Evolutionary conservation across 2,797 vertebrate genomes (phyloP).

Genomic region (Valencia hispanica): DNA sequence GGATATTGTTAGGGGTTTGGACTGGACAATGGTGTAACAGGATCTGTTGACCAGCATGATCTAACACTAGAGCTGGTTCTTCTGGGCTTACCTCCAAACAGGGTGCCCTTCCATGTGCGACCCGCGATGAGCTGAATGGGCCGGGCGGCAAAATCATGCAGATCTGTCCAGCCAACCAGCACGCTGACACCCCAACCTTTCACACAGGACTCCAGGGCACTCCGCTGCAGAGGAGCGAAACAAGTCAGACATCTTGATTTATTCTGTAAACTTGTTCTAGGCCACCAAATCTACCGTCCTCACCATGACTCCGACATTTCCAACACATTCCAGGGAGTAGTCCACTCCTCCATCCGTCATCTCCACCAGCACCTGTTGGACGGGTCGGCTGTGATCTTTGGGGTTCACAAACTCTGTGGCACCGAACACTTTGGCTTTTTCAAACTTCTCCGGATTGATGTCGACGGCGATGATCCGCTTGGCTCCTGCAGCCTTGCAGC

Average conservation of each 20-base stretch:
- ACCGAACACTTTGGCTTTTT: conserved; percentile 89
- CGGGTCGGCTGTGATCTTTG: conserved; percentile 86
- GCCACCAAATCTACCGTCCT: conserved; percentile 14
- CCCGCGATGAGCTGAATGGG: conserved; percentile 90
- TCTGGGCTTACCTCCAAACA: conserved; percentile 87
- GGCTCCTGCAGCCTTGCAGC: conserved; percentile 91
- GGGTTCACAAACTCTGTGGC: conserved; percentile 92
- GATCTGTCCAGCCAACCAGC: conserved; percentile 88
- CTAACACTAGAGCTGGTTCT: not conserved
- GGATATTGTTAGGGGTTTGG: no score
- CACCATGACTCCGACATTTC: conserved; percentile 91
- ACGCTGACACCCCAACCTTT: conserved; percentile 94
- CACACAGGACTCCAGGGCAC: conserved; percentile 89
- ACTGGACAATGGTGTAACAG: not conserved
- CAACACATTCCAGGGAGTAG: conserved; percentile 93
- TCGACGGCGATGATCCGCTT: conserved; percentile 91
- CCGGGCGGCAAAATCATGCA: conserved; percentile 84
- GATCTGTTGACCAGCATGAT: not conserved
- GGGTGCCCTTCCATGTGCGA: conserved; percentile 91
- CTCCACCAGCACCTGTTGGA: conserved; percentile 87
- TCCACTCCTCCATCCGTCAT: conserved; percentile 93
- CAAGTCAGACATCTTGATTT: not conserved
- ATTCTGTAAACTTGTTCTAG: rapidly evolving
- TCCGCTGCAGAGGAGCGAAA: conserved; percentile 78
- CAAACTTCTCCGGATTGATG: conserved; percentile 89